Conservation (phyloP, 2,797 vertebrate species). For the Momotus momota region DNA sequence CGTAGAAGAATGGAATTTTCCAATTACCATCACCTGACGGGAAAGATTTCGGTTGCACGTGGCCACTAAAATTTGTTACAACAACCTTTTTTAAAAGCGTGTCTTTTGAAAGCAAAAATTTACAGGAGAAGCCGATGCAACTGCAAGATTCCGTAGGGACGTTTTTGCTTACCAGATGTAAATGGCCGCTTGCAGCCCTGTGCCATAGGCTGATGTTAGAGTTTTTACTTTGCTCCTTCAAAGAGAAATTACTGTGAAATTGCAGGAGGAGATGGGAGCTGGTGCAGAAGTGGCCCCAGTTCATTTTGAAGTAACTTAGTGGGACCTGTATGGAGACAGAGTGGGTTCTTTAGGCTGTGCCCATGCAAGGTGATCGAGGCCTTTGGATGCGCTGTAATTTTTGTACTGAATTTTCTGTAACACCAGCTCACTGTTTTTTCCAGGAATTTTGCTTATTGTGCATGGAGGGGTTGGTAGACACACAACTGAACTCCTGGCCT, state of each 20-base stretch:
- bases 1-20: rapidly evolving
- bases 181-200: neutral
- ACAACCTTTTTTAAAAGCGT: too few species aligned
- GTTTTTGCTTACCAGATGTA: rapidly evolving
- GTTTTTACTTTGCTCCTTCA: neutral
- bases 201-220: too few species aligned
- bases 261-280: neutral
- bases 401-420: neutral
- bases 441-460: neutral
- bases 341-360: rapidly evolving
- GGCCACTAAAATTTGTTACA: neutral
- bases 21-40: rapidly evolving
- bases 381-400: neutral
- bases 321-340: rapidly evolving
- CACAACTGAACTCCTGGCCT: neutral
- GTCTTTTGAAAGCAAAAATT: too few species aligned
- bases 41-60: rapidly evolving
- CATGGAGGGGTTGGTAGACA: neutral
- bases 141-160: neutral
- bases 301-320: neutral
- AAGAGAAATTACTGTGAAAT: neutral
- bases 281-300: rapidly evolving
- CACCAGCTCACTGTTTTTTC: neutral
- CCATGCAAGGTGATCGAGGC: rapidly evolving
- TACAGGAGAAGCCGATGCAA: neutral